These are phyloP conservation scores for Gobius niger DNA, from an alignment of 2,113 vertebrate genomes.

Conservation along the genomic window DNA sequence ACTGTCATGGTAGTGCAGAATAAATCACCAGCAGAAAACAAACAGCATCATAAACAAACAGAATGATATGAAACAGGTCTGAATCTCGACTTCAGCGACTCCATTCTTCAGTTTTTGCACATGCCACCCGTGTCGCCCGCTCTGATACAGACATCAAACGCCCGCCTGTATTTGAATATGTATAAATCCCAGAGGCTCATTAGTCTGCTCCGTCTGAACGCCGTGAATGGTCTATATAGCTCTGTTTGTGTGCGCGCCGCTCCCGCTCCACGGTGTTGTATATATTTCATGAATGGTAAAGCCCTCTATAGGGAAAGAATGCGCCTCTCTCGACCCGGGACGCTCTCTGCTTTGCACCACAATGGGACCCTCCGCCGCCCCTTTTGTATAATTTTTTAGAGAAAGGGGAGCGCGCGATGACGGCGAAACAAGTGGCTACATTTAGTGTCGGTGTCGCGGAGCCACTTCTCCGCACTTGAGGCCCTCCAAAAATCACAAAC, in stretches of 20 bases:
- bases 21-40: too few species aligned
- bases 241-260: neutral
- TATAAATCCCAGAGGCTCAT: neutral
- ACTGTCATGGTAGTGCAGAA: too few species aligned
- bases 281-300: neutral
- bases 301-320: conserved; percentile 22
- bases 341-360: conserved; percentile 65
- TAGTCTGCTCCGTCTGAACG: conserved; percentile 6
- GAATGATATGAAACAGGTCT: too few species aligned
- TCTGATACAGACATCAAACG: too few species aligned
- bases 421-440: conserved; percentile 48
- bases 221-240: neutral
- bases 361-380: conserved; percentile 56
- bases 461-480: neutral
- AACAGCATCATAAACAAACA: too few species aligned
- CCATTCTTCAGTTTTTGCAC: too few species aligned
- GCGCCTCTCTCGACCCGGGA: conserved; percentile 39
- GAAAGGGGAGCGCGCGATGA: conserved; percentile 16
- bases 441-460: conserved; percentile 22
- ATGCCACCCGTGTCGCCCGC: too few species aligned
- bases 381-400: conserved; percentile 63
- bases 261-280: conserved; percentile 3
- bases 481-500: too few species aligned
- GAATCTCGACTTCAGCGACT: too few species aligned
- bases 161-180: conserved; percentile 1